Conservation (phyloP, 2,113 vertebrate species). For the Erythrolamprus reginae region DNA sequence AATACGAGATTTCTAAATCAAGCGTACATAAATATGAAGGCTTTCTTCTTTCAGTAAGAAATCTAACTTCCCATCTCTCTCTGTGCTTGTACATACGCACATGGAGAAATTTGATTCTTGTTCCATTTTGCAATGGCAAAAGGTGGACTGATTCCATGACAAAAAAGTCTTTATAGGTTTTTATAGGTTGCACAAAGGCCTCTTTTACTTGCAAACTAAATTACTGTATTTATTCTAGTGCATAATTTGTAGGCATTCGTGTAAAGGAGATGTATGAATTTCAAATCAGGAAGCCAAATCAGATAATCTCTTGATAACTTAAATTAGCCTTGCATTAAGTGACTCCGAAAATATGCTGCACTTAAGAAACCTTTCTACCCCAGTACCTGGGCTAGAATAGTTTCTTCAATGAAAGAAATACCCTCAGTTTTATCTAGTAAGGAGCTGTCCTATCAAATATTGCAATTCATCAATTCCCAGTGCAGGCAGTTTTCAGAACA, state of each 20-base stretch:
- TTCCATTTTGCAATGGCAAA: not conserved
- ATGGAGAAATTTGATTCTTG: not conserved
- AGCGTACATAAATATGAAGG: not conserved
- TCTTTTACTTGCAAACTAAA: not conserved
- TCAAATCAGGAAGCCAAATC: not conserved
- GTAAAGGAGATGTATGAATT: not conserved
- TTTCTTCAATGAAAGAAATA: not conserved
- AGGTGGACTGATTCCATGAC: not conserved
- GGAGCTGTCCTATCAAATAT: not conserved
- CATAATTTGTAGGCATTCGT: not conserved
- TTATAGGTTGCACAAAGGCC: not conserved
- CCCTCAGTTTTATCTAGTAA: not conserved
- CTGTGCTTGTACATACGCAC: not conserved
- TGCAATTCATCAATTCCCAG: not conserved
- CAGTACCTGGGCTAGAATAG: not conserved
- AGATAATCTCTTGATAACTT: not conserved
- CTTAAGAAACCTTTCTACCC: not conserved
- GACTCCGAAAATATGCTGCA: not conserved
- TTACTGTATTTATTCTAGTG: not conserved
- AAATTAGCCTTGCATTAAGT: not conserved
- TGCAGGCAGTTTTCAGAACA: not conserved
- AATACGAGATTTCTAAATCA: not conserved
- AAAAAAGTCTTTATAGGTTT: not conserved
- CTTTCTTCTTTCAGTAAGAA: not conserved
- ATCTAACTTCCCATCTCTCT: not conserved